These are phyloP conservation scores for Anagrus nilaparvatae DNA, from an alignment of 1,140 invertebrate species.

Conservation along the genomic window DNA sequence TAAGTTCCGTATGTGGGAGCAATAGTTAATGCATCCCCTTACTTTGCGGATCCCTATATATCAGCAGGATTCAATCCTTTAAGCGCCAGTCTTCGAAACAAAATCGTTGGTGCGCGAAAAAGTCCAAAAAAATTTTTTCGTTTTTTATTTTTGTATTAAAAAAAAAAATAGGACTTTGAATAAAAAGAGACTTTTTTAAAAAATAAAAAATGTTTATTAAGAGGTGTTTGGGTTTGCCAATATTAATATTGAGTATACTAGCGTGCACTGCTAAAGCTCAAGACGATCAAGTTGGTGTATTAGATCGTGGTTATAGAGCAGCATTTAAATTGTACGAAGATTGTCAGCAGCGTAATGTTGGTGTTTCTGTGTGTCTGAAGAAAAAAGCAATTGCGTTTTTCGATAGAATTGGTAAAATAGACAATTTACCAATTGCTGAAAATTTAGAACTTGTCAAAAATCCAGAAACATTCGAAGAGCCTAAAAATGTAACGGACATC, in stretches of 20 bases:
- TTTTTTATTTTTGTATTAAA: too few relatives aligned
- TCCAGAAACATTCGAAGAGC: constrained; percentile 18
- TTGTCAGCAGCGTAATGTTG: constrained; percentile 37
- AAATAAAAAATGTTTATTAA: constrained; percentile 19
- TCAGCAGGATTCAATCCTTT: too few relatives aligned
- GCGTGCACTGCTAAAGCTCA: constrained; percentile 6
- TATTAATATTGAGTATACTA: constrained; percentile 21
- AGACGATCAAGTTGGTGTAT: constrained; percentile 23
- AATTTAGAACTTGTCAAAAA: constrained; percentile 51
- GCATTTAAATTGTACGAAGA: constrained; percentile 38
- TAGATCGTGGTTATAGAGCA: constrained; percentile 36
- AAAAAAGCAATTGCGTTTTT: constrained; percentile 69
- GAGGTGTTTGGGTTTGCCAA: constrained; percentile 24
- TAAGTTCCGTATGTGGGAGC: too few relatives aligned
- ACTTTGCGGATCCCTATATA: too few relatives aligned
- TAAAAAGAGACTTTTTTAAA: too few relatives aligned
- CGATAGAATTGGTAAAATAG: constrained; percentile 57
- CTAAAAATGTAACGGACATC: constrained; percentile 51
- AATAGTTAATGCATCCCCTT: too few relatives aligned
- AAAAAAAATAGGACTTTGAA: too few relatives aligned
- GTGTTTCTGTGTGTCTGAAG: constrained; percentile 62
- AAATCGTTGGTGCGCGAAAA: constrained; percentile 30
- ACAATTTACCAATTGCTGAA: constrained; percentile 53
- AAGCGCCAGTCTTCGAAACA: too few relatives aligned
- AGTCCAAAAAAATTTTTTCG: too few relatives aligned